phyloP scores from a whole-genome alignment of 2,888 invertebrate species.

The Apamea anceps region DNA sequence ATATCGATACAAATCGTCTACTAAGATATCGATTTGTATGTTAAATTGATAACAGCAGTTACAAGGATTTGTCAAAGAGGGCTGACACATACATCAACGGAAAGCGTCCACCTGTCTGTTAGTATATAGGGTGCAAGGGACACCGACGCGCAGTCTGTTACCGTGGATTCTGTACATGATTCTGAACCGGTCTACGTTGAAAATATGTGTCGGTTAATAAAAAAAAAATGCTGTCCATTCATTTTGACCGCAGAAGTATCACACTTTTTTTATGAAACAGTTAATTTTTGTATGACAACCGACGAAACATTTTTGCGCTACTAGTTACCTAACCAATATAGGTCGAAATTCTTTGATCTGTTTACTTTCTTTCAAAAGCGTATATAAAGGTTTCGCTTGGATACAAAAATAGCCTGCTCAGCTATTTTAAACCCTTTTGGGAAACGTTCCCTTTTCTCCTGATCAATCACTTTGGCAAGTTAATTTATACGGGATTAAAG shows the following conservation, averaged over 20 bases:
- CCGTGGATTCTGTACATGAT: too few species aligned
- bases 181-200: too few species aligned
- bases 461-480: slow-evolving; percentile 44
- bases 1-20: slow-evolving; percentile 3
- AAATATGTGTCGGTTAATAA: too few species aligned
- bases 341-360: background rate
- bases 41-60: background rate
- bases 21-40: slow-evolving; percentile 4
- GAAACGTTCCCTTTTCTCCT: background rate
- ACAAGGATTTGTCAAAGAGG: slow-evolving; percentile 9
- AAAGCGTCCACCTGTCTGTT: background rate
- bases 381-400: background rate
- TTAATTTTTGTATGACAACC: too few species aligned
- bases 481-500: slow-evolving; percentile 33
- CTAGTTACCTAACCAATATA: background rate
- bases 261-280: too few species aligned
- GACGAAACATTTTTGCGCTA: too few species aligned
- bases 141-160: too few species aligned
- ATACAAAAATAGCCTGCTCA: background rate
- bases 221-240: too few species aligned
- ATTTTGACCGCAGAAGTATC: too few species aligned
- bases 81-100: background rate
- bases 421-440: slow-evolving; percentile 9
- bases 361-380: background rate
- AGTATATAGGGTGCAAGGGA: background rate